Conservation (phyloP, 1,140 invertebrate genomes). For the Formica exsecta region DNA sequence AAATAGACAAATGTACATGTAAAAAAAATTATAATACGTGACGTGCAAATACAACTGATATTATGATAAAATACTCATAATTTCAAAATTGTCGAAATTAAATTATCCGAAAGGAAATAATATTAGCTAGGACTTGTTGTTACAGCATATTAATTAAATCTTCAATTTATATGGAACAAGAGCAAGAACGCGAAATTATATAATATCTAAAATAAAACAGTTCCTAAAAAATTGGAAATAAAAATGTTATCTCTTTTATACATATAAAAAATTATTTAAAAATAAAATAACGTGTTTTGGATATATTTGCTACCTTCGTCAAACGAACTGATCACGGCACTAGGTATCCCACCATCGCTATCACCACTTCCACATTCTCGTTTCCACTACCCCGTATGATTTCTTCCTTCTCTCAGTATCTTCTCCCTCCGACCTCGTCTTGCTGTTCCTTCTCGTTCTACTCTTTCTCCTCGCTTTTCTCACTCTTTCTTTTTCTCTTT, state of each 20-base stretch:
- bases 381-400: conserved; percentile 34
- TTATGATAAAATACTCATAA: not conserved
- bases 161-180: not conserved
- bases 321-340: conserved; percentile 26
- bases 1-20: not conserved
- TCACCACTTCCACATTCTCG: conserved; percentile 40
- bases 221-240: no score
- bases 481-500: conserved; percentile 12
- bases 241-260: no score
- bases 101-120: not conserved
- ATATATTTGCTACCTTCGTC: not conserved
- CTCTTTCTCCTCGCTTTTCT: conserved; percentile 24
- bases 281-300: conserved; percentile 4
- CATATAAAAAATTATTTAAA: not conserved
- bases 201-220: not conserved
- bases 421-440: not conserved
- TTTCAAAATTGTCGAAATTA: not conserved
- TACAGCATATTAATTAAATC: not conserved
- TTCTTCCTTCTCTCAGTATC: conserved; percentile 28
- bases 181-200: not conserved
- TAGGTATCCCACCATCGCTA: conserved; percentile 28
- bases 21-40: not conserved
- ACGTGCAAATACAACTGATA: no score
- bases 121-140: not conserved
- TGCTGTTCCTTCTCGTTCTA: not conserved